Conservation (phyloP, 1,140 invertebrate species). For the Bombyx mandarina region DNA sequence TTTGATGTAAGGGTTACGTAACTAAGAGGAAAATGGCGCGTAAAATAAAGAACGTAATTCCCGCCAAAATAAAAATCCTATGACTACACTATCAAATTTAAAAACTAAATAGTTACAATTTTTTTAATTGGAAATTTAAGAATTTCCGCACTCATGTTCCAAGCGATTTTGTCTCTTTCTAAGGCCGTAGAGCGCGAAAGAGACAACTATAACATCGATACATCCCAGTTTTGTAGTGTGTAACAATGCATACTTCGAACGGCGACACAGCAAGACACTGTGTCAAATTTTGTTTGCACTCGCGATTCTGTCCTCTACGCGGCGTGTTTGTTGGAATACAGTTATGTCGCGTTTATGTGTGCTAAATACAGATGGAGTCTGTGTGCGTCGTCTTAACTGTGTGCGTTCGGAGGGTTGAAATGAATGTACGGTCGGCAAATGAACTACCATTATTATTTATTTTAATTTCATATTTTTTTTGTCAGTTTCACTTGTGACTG, state of each 20-base stretch:
- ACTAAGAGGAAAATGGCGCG: slow-evolving; percentile 24
- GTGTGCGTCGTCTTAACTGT: slow-evolving; percentile 7
- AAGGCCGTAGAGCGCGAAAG: slow-evolving; percentile 15
- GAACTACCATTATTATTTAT: slow-evolving; percentile 7
- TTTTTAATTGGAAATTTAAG: slow-evolving; percentile 1
- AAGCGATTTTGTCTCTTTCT: not conserved
- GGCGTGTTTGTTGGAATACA: slow-evolving; percentile 25
- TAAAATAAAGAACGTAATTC: no score
- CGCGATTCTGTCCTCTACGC: slow-evolving; percentile 6
- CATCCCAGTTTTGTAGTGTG: slow-evolving; percentile 20
- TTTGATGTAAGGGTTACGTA: slow-evolving; percentile 18
- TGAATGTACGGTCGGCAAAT: slow-evolving; percentile 36
- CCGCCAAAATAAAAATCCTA: not conserved
- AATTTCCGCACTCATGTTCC: slow-evolving; percentile 13
- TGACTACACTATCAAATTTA: no score
- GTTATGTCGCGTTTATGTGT: slow-evolving; percentile 5
- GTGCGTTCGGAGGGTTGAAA: slow-evolving; percentile 48
- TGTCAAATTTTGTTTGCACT: slow-evolving; percentile 4
- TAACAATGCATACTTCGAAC: slow-evolving; percentile 22
- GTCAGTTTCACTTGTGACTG: no score
- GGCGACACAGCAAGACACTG: slow-evolving; percentile 12
- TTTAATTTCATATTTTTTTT: not conserved
- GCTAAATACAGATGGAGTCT: not conserved
- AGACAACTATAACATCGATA: slow-evolving; percentile 20
- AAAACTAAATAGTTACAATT: not conserved